A percentile compares a stretch with the other conserved stretches of the same genome.
Evolutionary conservation across 2,797 vertebrate genomes (phyloP).

Genomic region (Dendrocincla tyrannina): DNA sequence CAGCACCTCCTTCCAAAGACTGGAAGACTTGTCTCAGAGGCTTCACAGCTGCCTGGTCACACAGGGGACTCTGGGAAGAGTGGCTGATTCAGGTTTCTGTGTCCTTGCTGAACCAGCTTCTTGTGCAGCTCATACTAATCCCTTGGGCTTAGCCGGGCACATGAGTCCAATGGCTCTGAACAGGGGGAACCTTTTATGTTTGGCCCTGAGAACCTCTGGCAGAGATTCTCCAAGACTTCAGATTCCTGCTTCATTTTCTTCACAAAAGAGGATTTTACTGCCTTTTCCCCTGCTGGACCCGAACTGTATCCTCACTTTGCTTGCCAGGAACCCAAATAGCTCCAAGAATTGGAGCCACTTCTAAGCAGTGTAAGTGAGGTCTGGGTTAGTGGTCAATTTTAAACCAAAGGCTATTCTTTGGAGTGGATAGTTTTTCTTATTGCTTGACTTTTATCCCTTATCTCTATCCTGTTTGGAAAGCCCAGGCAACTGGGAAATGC

Average conservation of each 20-base stretch:
- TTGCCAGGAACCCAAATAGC: not conserved
- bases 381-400: not conserved
- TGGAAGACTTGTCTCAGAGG: too few species aligned
- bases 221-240: not conserved
- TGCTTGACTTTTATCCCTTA: not conserved
- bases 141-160: not conserved
- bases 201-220: too few species aligned
- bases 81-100: not conserved
- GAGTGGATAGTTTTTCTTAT: not conserved
- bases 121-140: not conserved
- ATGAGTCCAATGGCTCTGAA: not conserved
- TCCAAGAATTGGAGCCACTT: not conserved
- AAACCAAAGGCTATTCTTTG: not conserved
- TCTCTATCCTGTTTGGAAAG: not conserved
- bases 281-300: not conserved
- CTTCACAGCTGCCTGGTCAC: not conserved
- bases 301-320: not conserved
- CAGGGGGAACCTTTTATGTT: rapidly evolving
- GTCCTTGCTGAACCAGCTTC: not conserved
- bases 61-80: not conserved
- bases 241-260: not conserved
- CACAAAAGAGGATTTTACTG: not conserved
- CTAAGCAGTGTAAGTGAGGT: not conserved
- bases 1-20: not conserved
- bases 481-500: not conserved